Conservation (phyloP, 2,797 vertebrate species). For the Enteromius trimaculatus region DNA sequence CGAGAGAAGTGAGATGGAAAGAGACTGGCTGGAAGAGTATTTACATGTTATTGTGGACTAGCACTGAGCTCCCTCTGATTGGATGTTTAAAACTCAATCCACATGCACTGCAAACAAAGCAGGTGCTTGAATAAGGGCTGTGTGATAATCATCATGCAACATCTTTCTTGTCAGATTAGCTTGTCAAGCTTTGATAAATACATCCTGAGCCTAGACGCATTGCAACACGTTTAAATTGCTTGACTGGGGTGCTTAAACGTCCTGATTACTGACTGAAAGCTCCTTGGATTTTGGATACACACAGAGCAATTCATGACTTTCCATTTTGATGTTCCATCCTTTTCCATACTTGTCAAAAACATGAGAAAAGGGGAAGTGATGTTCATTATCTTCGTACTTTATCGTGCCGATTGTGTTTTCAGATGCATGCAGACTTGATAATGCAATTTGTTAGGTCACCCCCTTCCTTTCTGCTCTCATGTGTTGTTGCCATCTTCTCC, state of each 20-base stretch:
- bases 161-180: slow-evolving; percentile 59
- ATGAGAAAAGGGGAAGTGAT: slow-evolving; percentile 15
- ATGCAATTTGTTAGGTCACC: slow-evolving; percentile 44
- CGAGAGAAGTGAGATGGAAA: slow-evolving; percentile 21
- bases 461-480: not conserved
- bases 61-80: not conserved
- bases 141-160: slow-evolving; percentile 20
- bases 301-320: slow-evolving; percentile 27
- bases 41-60: slow-evolving; percentile 5
- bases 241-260: slow-evolving; percentile 4
- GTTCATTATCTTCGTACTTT: slow-evolving; percentile 41
- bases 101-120: not conserved
- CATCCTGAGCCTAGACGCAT: slow-evolving; percentile 51
- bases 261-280: slow-evolving; percentile 22
- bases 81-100: slow-evolving; percentile 1
- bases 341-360: slow-evolving; percentile 24
- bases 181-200: slow-evolving; percentile 67
- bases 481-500: not conserved
- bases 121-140: not conserved
- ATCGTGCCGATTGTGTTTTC: slow-evolving; percentile 40
- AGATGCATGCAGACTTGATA: slow-evolving; percentile 21
- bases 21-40: slow-evolving; percentile 3
- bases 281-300: not conserved
- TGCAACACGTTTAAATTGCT: slow-evolving; percentile 15
- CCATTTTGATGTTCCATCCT: not conserved